phyloP scores from a whole-genome alignment of 23 tunicate species.

The Phallusia fumigata region DNA sequence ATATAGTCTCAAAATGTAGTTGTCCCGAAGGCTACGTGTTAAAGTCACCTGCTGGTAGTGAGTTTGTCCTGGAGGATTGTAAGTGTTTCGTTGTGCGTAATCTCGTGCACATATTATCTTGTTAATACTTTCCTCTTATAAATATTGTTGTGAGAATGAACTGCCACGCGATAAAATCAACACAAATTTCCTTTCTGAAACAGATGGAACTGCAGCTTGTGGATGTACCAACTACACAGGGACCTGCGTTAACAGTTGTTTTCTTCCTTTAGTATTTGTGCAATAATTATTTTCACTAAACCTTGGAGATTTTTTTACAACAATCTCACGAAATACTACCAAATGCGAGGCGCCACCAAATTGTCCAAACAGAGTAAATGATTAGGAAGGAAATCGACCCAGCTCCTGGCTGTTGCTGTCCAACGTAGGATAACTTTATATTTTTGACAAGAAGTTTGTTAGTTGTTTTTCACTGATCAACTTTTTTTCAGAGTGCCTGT shows the following conservation, averaged over 20 bases:
- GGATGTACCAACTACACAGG: not conserved
- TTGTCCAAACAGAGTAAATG: not conserved
- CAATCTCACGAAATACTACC: not conserved
- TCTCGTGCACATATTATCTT: too few species aligned
- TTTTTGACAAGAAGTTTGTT: too few species aligned
- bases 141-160: not conserved
- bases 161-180: not conserved
- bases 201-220: not conserved
- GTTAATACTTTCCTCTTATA: not conserved
- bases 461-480: too few species aligned
- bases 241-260: not conserved
- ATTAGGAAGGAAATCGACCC: not conserved
- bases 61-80: constrained; percentile 1
- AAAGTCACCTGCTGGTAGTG: not conserved
- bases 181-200: not conserved
- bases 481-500: too few species aligned
- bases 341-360: not conserved
- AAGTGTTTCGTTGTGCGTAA: not conserved
- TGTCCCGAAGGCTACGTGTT: constrained; percentile 17
- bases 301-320: not conserved
- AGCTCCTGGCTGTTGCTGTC: constrained; percentile 12
- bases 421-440: not conserved
- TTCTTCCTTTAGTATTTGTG: not conserved
- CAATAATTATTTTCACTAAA: too few species aligned
- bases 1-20: constrained; percentile 1